Evolutionary conservation across 2,797 vertebrate species (phyloP).

Genomic region (Pelobates cultripes): DNA sequence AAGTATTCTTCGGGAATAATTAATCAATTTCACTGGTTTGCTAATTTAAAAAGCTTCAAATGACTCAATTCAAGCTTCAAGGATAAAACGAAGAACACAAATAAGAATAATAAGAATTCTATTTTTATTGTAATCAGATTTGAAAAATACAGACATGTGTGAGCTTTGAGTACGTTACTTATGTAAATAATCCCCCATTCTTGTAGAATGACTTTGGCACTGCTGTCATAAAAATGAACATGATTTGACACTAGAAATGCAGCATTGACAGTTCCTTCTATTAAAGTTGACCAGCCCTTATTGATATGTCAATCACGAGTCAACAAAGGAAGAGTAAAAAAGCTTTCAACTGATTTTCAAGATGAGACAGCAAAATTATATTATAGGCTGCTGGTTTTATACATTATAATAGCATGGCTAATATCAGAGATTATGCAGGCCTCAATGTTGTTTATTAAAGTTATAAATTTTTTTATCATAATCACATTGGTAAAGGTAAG

Average conservation of each 20-base stretch:
- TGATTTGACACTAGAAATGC: constrained; percentile 27
- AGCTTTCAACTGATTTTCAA: constrained; percentile 19
- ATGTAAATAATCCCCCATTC: constrained; percentile 39
- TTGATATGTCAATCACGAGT: constrained; percentile 48
- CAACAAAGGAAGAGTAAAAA: constrained; percentile 34
- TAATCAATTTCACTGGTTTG: constrained; percentile 10
- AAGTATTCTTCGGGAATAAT: constrained; percentile 11
- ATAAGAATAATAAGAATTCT: not conserved
- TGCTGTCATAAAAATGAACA: constrained; percentile 42
- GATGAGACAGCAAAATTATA: constrained; percentile 40
- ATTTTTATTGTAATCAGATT: constrained; percentile 18
- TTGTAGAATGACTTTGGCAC: constrained; percentile 11
- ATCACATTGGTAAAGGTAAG: not conserved
- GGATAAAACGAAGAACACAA: not conserved
- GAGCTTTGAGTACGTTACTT: constrained; percentile 17
- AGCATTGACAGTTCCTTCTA: constrained; percentile 43
- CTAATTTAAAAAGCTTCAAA: not conserved
- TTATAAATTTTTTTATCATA: not conserved
- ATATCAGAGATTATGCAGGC: not conserved
- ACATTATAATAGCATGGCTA: constrained; percentile 2
- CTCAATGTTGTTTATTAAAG: no score
- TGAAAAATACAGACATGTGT: constrained; percentile 6
- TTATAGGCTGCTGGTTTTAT: not conserved
- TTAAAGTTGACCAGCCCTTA: constrained; percentile 50
- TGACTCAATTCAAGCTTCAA: not conserved